Base-by-base conservation (phyloP, 2,888 invertebrate species). In the Clistopyga incitator region DNA sequence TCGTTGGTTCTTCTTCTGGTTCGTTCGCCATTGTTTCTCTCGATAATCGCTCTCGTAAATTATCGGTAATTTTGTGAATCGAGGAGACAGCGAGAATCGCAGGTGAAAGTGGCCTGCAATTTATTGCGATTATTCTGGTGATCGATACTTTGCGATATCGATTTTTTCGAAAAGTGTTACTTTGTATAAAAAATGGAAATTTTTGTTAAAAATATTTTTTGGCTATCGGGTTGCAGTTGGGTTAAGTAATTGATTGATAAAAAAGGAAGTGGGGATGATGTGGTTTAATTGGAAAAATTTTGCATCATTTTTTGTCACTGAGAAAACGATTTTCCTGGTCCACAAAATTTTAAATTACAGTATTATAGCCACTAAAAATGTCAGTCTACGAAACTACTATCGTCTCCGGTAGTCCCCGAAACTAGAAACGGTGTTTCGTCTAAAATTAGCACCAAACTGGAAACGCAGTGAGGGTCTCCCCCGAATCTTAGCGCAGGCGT, bases 361-460 rank as follows among this genome's bases (percentile, higher is more conserved):
- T 20, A 34, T 38, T 25, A 34, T 59, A 29, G 29, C 8, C 8
- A 38, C 38, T 64, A 8, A 34, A 38, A 34, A 64, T 11, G 38
- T 8, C 20, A 38, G 61, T 64, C 61, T 38, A 64, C 61, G 34
- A 38, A 38, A 38, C 38, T 42, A 38, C 38, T 42, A 10, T 64
- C 38, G 42, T 38, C 54, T 18, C 20, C 50, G 29, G 71, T 64
- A 18, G 20, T 38, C 20, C 38, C 18, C 61, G n/a, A 38, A 64
- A 42, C 38, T 18, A n/a, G n/a, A 38, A 67, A 29, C 56, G 47
- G 47, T 56, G 61, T 78, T 78, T 67, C 61, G 74, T 80, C 80
- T 84, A 80, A 80, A 84, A 80, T 77, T 83, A 83, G 83, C 56
- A 59, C 59, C 67, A 77, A 83, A 80, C 83, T 83, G 80, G 79